Base-by-base conservation (phyloP, 1,140 invertebrate species). In the Anastatus disparis region DNA sequence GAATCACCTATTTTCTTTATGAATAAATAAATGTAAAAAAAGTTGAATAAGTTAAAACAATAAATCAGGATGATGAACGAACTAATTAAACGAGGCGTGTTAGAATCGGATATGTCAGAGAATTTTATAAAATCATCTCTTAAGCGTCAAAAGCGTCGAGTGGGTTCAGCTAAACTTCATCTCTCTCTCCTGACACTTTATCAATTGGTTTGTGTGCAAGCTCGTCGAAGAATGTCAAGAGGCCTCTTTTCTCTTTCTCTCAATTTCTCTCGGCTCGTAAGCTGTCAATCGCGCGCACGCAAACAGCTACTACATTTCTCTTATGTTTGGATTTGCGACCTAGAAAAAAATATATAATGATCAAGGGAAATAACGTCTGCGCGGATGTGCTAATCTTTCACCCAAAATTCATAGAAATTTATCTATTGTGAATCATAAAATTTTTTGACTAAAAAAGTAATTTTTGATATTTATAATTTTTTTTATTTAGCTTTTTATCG, bases 171-270 rank as follows among this genome's bases (percentile, higher is more conserved):
- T n/a, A n/a, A n/a, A n/a, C n/a, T n/a, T n/a, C n/a, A n/a, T n/a
- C n/a, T n/a, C n/a, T 22, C 31, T 27, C 44, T 10, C 4, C 38
- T 73, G 65, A 67, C 46, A 31, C 63, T 67, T 72, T 67, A 64
- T 64, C 69, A 65, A 71, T 71, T 65, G 15, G 3, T n/a, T 6
- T 15, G 44, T 6, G 12, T 10, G 17, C 12, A 27, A 35, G 13
- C 7, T 7, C 26, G 4, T 2, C 17, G 15, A 64, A 64, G 40
- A 64, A 71, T 56, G 48, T 55, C 44, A 59, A 69, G 55, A 61
- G 35, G 9, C 31, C 31, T 26, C n/a, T n/a, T n/a, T n/a, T n/a
- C n/a, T n/a, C n/a, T n/a, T 9, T 0, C 22, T 52, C 44, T 56
- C 35, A 12, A 29, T 61, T 44, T 61, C 56, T 31, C 24, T 55